These are phyloP conservation scores for Trachemys scripta DNA, from an alignment of 2,113 vertebrate genomes.

Conservation along the genomic window DNA sequence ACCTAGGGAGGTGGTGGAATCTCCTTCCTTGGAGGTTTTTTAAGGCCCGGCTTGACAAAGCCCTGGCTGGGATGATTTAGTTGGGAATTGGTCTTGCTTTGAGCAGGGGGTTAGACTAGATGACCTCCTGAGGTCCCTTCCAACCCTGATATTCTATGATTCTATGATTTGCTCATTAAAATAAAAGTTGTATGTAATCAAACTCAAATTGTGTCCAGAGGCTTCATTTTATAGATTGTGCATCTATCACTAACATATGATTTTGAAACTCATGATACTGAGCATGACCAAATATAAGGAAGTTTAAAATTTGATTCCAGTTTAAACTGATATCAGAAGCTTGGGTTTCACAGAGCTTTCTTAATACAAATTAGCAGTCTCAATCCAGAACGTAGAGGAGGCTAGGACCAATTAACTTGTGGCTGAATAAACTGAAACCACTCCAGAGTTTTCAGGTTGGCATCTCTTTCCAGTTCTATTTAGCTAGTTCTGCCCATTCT, in stretches of 20 bases:
- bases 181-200: background rate
- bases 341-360: background rate
- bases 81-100: no score
- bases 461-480: background rate
- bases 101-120: no score
- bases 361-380: accelerated
- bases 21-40: no score
- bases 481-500: background rate
- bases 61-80: no score
- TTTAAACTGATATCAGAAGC: background rate
- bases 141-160: no score
- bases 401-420: background rate
- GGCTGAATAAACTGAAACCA: background rate
- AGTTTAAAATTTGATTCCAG: background rate
- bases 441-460: background rate
- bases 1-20: no score
- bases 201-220: background rate
- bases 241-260: background rate
- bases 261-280: accelerated
- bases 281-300: background rate
- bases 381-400: background rate
- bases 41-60: no score
- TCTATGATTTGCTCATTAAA: background rate
- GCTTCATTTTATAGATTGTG: background rate
- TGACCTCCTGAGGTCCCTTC: no score